A percentile compares a stretch with the other conserved stretches of the same genome.
Evolutionary conservation across 2,797 vertebrate genomes (phyloP).

Genomic region (Galagoides demidoff): DNA sequence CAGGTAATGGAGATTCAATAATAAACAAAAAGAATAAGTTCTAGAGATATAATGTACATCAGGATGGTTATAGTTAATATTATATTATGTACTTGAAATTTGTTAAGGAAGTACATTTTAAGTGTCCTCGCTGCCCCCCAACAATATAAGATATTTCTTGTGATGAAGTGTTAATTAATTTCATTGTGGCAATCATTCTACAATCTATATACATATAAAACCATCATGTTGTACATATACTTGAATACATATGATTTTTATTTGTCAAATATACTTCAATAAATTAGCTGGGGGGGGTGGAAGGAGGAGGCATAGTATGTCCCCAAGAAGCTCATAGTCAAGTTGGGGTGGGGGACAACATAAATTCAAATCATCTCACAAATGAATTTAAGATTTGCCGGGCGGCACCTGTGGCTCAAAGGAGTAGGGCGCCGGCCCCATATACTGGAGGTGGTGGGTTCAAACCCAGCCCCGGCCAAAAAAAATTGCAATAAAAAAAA

Average conservation of each 20-base stretch:
- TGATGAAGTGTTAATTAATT: neutral
- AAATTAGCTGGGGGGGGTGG: neutral
- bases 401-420: too few relatives aligned
- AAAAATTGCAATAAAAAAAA: too few relatives aligned
- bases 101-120: neutral
- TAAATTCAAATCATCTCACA: neutral
- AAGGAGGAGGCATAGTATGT: neutral
- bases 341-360: neutral
- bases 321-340: neutral
- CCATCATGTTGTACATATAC: neutral
- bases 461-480: too few relatives aligned
- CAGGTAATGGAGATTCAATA: neutral
- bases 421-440: too few relatives aligned
- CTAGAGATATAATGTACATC: neutral
- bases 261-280: neutral
- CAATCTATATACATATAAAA: neutral
- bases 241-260: neutral
- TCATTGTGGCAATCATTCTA: neutral
- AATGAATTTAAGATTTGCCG: neutral
- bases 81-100: neutral
- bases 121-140: neutral
- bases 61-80: neutral
- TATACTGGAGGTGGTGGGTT: too few relatives aligned
- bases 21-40: neutral
- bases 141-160: neutral